Percentiles rank a stretch among this genome's conserved stretches.
These are phyloP conservation scores for Tiliacea aurago DNA, from an alignment of 2,888 invertebrate species.

Conservation along the genomic window DNA sequence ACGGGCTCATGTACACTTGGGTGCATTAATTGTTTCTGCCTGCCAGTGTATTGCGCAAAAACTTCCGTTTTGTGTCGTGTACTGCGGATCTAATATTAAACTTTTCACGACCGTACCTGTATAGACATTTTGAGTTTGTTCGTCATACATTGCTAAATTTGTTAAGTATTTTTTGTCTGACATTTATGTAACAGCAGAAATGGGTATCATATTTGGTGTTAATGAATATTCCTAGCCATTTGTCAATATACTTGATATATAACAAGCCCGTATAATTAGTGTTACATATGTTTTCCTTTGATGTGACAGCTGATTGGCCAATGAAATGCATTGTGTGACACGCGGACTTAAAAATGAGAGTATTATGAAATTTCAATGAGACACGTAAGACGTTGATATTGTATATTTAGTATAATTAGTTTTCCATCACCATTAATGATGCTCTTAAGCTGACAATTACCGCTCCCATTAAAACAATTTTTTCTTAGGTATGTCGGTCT, in stretches of 20 bases:
- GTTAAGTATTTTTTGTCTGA: neutral
- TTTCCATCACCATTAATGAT: slow-evolving; percentile 14
- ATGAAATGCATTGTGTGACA: slow-evolving; percentile 55
- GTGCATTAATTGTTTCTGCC: slow-evolving; percentile 78
- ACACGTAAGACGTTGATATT: slow-evolving; percentile 7
- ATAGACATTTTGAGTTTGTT: neutral
- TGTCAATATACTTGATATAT: slow-evolving; percentile 51
- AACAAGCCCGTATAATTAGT: slow-evolving; percentile 51
- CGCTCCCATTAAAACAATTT: neutral
- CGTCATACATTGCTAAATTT: slow-evolving; percentile 2
- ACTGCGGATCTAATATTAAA: slow-evolving; percentile 47
- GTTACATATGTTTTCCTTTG: slow-evolving; percentile 52
- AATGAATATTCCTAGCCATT: slow-evolving; percentile 14
- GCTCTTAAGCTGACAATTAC: slow-evolving; percentile 1
- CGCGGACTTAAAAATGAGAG: slow-evolving; percentile 22
- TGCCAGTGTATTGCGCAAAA: slow-evolving; percentile 77
- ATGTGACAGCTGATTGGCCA: slow-evolving; percentile 55
- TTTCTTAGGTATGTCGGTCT: neutral
- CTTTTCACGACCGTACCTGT: neutral
- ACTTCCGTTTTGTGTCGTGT: slow-evolving; percentile 78
- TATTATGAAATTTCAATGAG: slow-evolving; percentile 34
- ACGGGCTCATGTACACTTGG: slow-evolving; percentile 70
- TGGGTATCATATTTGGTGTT: neutral
- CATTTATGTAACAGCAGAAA: neutral
- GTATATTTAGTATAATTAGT: slow-evolving; percentile 32